Evolutionary conservation across 2,797 vertebrate species (phyloP).

Genomic region (Argya squamiceps): DNA sequence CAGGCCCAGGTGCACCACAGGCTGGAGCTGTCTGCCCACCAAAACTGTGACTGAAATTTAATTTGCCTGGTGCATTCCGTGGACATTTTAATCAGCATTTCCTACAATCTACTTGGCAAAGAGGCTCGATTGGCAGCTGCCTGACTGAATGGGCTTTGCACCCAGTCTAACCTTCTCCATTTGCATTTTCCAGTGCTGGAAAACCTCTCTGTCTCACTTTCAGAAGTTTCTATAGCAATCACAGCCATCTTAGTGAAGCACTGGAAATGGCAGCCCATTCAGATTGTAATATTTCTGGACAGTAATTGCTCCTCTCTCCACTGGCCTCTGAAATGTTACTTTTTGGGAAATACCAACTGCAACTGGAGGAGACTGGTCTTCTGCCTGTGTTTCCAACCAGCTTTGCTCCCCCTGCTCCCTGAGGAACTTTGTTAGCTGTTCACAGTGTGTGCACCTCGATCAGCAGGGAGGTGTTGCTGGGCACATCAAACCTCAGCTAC

Average conservation of each 20-base stretch:
- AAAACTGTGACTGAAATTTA: conserved; percentile 29
- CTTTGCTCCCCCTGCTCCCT: background rate
- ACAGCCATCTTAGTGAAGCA: background rate
- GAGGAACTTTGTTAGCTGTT: background rate
- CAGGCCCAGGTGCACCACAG: background rate
- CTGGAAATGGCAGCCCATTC: conserved; percentile 47
- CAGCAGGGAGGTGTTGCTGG: background rate
- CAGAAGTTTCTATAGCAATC: conserved; percentile 65
- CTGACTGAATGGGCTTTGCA: conserved; percentile 70
- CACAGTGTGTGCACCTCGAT: background rate
- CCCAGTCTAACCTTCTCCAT: conserved; percentile 65
- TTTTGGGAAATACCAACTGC: background rate
- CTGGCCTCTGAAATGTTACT: background rate
- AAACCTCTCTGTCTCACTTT: conserved; percentile 63
- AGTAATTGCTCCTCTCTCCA: conserved; percentile 21
- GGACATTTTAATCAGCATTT: conserved; percentile 57
- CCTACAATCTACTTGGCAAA: conserved; percentile 64
- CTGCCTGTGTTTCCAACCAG: background rate
- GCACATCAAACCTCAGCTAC: background rate
- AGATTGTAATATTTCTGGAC: conserved; percentile 61
- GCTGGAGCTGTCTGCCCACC: background rate
- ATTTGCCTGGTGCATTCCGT: conserved; percentile 22
- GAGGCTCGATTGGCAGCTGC: conserved; percentile 59
- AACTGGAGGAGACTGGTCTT: background rate
- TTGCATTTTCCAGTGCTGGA: conserved; percentile 36